Conservation (phyloP, 2,113 vertebrate genomes). For the Chrysochloris asiatica region DNA sequence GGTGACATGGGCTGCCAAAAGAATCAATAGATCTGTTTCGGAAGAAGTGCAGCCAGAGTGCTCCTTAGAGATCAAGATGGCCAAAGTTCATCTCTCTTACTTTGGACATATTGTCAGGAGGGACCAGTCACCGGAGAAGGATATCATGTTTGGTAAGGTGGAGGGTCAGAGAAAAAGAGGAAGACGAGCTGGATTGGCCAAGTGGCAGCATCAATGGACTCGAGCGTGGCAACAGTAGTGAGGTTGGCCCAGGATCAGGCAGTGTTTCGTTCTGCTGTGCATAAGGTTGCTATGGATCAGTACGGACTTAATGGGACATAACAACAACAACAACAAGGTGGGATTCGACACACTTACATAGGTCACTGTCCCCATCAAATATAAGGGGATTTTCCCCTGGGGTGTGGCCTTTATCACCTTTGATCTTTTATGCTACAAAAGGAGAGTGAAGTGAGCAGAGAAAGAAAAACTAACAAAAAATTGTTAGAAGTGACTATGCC, state of each 20-base stretch:
- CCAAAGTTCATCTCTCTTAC: no score
- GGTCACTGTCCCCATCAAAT: no score
- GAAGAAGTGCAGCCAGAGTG: neutral
- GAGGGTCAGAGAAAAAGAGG: neutral
- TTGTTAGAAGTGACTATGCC: no score
- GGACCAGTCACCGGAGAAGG: neutral
- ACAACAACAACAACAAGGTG: no score
- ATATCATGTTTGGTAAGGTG: neutral
- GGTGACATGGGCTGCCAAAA: neutral
- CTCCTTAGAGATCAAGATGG: neutral
- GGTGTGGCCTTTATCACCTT: no score
- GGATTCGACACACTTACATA: no score
- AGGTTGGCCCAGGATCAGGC: neutral
- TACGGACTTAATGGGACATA: neutral
- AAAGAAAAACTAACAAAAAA: no score
- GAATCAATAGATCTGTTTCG: neutral
- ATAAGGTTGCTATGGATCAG: neutral
- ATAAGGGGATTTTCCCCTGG: no score
- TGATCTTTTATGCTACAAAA: no score
- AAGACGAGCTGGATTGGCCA: no score
- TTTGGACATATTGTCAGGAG: neutral
- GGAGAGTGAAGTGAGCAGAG: no score
- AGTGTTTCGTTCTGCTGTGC: neutral
- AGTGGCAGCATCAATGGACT: neutral
- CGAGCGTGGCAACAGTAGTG: neutral